Evolutionary conservation across 1,140 invertebrate genomes (phyloP).

Genomic region (Neotoxoptera formosana): DNA sequence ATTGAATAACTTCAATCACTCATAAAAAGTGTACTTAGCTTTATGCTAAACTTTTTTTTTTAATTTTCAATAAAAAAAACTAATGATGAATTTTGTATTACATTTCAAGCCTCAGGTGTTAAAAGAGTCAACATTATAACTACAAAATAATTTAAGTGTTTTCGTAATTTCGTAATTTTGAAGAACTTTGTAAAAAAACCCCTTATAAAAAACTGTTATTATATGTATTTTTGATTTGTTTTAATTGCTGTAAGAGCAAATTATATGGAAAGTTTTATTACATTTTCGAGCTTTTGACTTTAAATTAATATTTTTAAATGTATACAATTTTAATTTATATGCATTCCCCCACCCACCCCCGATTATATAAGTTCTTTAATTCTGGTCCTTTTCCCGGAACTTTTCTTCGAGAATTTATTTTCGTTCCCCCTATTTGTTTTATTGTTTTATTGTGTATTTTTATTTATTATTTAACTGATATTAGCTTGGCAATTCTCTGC

Average conservation of each 20-base stretch:
- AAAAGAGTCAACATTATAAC: background rate
- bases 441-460: background rate
- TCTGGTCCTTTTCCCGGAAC: background rate
- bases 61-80: background rate
- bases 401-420: background rate
- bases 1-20: background rate
- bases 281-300: background rate
- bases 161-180: no score
- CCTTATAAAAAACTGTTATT: no score
- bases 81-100: background rate
- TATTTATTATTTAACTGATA: slow-evolving; percentile 7
- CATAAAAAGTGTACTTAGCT: background rate
- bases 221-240: no score
- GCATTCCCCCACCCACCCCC: background rate
- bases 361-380: background rate
- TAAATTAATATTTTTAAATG: background rate
- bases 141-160: background rate
- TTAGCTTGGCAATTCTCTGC: background rate
- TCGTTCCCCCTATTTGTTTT: background rate
- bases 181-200: no score
- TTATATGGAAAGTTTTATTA: background rate
- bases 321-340: background rate
- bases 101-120: background rate
- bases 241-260: background rate
- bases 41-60: no score